A percentile compares a stretch with the other conserved stretches of the same genome.
Conservation (phyloP, 2,888 invertebrate genomes). For the Rhagium mordax region DNA sequence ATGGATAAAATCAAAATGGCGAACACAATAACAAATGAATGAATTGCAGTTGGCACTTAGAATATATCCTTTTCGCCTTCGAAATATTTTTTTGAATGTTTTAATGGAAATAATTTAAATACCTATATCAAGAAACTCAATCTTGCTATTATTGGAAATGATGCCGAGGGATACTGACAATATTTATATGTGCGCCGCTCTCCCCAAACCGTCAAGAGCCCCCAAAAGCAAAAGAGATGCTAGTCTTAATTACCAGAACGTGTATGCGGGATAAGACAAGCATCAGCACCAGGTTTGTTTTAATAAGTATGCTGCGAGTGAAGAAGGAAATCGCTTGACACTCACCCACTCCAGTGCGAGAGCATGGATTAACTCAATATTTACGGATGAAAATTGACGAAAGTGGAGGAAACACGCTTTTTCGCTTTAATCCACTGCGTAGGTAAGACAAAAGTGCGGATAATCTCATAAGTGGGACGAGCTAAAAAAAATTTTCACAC, state of each 20-base stretch:
- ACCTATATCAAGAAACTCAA: too few relatives aligned
- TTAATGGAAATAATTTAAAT: too few relatives aligned
- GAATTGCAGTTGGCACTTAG: too few relatives aligned
- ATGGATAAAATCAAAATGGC: too few relatives aligned
- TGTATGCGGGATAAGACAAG: slow-evolving; percentile 65
- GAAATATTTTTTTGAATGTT: too few relatives aligned
- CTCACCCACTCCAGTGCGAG: slow-evolving; percentile 52
- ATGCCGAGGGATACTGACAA: too few relatives aligned
- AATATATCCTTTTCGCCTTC: too few relatives aligned
- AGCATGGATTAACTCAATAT: slow-evolving; percentile 69
- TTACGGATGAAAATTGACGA: slow-evolving; percentile 71
- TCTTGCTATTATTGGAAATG: too few relatives aligned
- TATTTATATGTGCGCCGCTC: slow-evolving; percentile 20
- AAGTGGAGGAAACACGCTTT: slow-evolving; percentile 54
- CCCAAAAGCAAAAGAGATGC: slow-evolving; percentile 47
- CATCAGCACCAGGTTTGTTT: slow-evolving; percentile 67
- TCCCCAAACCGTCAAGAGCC: slow-evolving; percentile 22
- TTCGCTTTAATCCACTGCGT: slow-evolving; percentile 43
- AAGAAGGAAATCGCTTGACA: slow-evolving; percentile 65
- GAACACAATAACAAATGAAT: too few relatives aligned
- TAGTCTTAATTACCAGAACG: slow-evolving; percentile 63
- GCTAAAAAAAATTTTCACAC: slow-evolving; percentile 1
- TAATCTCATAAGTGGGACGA: not conserved
- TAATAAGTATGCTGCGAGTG: slow-evolving; percentile 65
- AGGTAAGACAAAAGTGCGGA: slow-evolving; percentile 18